Conservation (phyloP, 1,140 invertebrate genomes). For the Bradysia coprophila region DNA sequence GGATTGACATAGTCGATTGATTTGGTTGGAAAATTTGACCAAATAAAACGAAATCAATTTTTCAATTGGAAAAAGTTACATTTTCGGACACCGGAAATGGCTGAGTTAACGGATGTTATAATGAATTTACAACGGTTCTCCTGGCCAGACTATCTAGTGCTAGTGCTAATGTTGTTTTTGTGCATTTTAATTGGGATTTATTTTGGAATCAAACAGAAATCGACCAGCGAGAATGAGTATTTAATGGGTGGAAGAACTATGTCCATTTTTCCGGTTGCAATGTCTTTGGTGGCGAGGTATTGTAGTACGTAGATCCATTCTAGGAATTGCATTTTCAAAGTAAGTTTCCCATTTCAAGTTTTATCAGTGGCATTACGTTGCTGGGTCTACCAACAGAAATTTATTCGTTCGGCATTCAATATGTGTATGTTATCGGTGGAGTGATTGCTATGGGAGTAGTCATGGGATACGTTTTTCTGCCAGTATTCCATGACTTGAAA, state of each 20-base stretch:
- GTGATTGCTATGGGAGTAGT: constrained; percentile 44
- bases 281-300: constrained; percentile 33
- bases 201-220: constrained; percentile 33
- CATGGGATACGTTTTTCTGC: constrained; percentile 46
- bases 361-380: constrained; percentile 81
- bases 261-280: constrained; percentile 31
- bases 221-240: constrained; percentile 34
- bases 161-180: constrained; percentile 29
- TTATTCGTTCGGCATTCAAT: constrained; percentile 73
- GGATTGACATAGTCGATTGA: too few species aligned
- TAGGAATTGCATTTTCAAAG: not conserved
- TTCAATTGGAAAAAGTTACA: too few species aligned
- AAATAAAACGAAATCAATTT: too few species aligned
- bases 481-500: constrained; percentile 64
- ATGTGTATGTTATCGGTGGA: constrained; percentile 39
- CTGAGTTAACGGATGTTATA: constrained; percentile 33
- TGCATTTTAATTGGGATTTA: constrained; percentile 39
- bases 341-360: constrained; percentile 30
- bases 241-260: constrained; percentile 39
- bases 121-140: constrained; percentile 24
- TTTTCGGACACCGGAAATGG: too few species aligned
- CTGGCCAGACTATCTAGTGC: constrained; percentile 29
- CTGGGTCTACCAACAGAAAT: constrained; percentile 80
- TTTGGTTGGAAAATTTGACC: too few species aligned
- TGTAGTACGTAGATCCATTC: not conserved